A percentile compares a stretch with the other conserved stretches of the same genome.
phyloP scores from a whole-genome alignment of 2,888 invertebrate species.

The Fragum fragum region DNA sequence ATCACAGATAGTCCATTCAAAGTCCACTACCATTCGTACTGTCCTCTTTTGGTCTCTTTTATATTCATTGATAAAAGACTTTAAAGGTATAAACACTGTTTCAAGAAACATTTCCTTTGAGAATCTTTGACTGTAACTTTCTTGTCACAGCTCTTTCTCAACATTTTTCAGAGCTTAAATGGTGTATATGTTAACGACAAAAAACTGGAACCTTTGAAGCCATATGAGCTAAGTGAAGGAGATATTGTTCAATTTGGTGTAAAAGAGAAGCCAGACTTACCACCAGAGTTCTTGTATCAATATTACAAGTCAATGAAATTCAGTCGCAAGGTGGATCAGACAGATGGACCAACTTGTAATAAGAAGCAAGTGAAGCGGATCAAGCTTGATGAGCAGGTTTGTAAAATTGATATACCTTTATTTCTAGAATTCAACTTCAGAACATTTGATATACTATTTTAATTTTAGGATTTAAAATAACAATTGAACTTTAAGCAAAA shows the following conservation, averaged over 20 bases:
- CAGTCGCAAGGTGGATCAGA: conserved; percentile 50
- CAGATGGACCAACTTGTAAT: background rate
- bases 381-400: conserved; percentile 13
- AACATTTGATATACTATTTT: too few species aligned
- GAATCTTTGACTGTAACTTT: too few species aligned
- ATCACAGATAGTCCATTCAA: too few species aligned
- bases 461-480: too few species aligned
- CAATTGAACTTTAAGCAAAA: too few species aligned
- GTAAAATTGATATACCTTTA: background rate
- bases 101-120: too few species aligned
- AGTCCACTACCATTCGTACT: too few species aligned
- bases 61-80: too few species aligned
- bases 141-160: too few species aligned
- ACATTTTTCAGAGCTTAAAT: conserved; percentile 81
- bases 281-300: conserved; percentile 77
- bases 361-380: conserved; percentile 17
- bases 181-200: conserved; percentile 81
- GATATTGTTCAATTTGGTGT: conserved; percentile 81
- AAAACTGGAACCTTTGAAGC: conserved; percentile 67
- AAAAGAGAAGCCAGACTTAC: conserved; percentile 59
- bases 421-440: too few species aligned
- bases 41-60: too few species aligned
- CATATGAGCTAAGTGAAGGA: conserved; percentile 73
- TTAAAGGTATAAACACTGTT: too few species aligned
- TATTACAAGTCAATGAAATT: conserved; percentile 74